Base-by-base conservation (phyloP, 1,140 invertebrate genomes). In the Helicoverpa zea region DNA sequence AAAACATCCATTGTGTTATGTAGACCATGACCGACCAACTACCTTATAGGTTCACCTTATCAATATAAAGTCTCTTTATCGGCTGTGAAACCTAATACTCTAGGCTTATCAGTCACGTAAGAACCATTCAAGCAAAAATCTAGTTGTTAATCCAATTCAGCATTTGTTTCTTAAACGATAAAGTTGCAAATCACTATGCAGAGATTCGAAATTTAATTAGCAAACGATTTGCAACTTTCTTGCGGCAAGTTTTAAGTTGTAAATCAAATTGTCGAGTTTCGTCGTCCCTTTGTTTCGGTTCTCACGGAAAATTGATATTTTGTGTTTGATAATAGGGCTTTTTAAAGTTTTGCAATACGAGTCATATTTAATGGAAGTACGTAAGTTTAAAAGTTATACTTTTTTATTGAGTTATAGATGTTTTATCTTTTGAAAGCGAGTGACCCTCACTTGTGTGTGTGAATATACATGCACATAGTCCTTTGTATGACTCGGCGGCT, bases 201-300 rank as follows among this genome's bases (percentile, higher is more conserved):
- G 43, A 76, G 74, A 76, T 76, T 76, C 16, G 2, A 52, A 76
- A 76, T 63, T 76, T 76, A 76, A 76, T 76, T 64, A 76, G 74
- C 74, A 29, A 61, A 49, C 74, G 74, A 76, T 76, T 76, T 63
- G 14, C 35, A 76, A 76, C 58, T 76, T 64, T 76, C 74, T 14
- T 52, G 43, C 29, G 18, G 59, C 74, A 23, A 64, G 47, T 51
- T 70, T 76, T 52, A 63, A 76, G 74, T 76, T 76, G 74, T 76
- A 52, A 76, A 76, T 76, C 54, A 64, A 47, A 30, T 76, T 76
- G 47, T 14, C 13, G 59, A 52, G n/a, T 64, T 64, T 14, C 16
- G 66, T 30, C 47, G 58, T 64, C 18, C 30, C 74, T 76, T 76
- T 76, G 59, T 64, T 64, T 61, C 30, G 4, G 30, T 64, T 64